Base-by-base conservation (phyloP, 1,140 invertebrate genomes). In the Thalassaphorura encarpata region DNA sequence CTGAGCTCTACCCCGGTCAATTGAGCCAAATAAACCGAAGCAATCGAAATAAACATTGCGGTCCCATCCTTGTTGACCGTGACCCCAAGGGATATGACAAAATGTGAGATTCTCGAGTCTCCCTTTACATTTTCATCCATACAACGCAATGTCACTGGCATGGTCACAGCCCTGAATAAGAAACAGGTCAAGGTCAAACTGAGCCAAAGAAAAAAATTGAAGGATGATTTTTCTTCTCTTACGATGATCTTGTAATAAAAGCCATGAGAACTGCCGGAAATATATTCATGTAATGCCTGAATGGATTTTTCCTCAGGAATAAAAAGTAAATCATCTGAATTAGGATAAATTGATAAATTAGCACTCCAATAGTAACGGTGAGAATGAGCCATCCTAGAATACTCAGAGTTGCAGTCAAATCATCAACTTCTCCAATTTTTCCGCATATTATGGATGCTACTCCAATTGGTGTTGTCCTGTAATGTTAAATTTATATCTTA, bases 1-100 rank as follows among this genome's bases (percentile, higher is more conserved):
- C 29, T 18, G 3, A 56, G 23, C n/a, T 47, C n/a, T 67, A 48
- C 59, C 79, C 78, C 78, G 78, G 57, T 77, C 66, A 84, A 73
- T 71, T 85, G 83, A 24, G 82, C 80, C 59, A 85, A 83, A 67
- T 83, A 85, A 50, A 84, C 78, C 16, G 81, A 78, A 1, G 81
- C 82, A 1, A 83, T 77, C 15, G 75, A 74, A 65, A 96, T 91
- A 66, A 79, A 79, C 11, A 79, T 59, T 2, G 77, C 78, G 41
- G 77, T 79, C n/a, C 78, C 78, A 56, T 80, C 77, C 78, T 79
- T 78, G 62, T 77, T 78, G 56, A 77, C 71, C 1, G 77, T 78
- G 3, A 79, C 77, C n/a, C 81, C 81, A 46, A 83, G 77, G 3
- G 81, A 81, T 27, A 80, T 67, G 23, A 83, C 77, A 66, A 83